Evolutionary conservation across 2,113 vertebrate species (phyloP), one percentile per base, ranked within the genome.

Genomic region (Vimba vimba): DNA sequence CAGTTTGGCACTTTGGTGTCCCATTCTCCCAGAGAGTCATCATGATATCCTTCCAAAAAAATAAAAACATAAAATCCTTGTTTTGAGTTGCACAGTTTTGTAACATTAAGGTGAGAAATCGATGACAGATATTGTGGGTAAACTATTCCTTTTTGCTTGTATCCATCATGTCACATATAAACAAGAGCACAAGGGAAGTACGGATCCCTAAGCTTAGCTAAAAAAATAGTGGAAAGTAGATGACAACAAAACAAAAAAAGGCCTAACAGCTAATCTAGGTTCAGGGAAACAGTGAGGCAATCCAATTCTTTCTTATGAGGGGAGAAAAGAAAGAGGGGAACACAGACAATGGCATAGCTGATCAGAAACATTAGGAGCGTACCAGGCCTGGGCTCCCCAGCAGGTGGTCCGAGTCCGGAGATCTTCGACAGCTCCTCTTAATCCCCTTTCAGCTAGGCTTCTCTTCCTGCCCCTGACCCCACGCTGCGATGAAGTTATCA

Each of bases 401-500:
- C 89, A 87, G 89, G 90, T 88, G 88, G 90, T 84, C 88, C 50
- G 25, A 25, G 78, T 73, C 80, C 62, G 45, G 52, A 52, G 55
- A 78, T 71, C 78, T 27, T 68, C 83, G 62, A 17, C 6, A 30
- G 68, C 76, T 60, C 57, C 79, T 86, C 71, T 88, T 87, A 86
- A 89, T 89, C 89, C 83, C 85, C 69, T 25, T 81, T 68, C 55
- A 76, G 43, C 62, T 66, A 2, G 71, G n/a, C 33, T 79, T 74
- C 73, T 86, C 83, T 81, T 69, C 79, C 45, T 27, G 27, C 77
- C 62, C 85, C 50, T 71, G 86, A 85, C 79, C 85, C 83, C 91
- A 96, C 94, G 96, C 96, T 96, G 96, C 93, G 96, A 97, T 97
- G 96, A 97, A 97, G 96, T 96, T 96, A 96, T 97, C 96, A 96